Evolutionary conservation across 2,888 invertebrate species (phyloP), one percentile per base, ranked within the genome.

Genomic region (Microplitis manilae): DNA sequence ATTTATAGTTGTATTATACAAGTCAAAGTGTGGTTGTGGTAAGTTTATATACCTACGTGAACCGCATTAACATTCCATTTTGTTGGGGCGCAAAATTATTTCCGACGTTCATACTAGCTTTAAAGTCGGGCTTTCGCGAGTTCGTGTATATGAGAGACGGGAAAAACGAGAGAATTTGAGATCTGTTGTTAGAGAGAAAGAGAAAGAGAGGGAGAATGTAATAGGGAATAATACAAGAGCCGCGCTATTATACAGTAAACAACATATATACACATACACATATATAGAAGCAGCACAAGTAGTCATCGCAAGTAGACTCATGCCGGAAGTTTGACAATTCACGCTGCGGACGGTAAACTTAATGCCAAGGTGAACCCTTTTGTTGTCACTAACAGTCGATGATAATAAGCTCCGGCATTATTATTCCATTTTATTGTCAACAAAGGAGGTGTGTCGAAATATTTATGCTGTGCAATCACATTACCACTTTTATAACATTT

Each of bases 31-130:
- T 30, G 71, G 39, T 60, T 71, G 79, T 61, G 69, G 81, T 81
- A 77, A 76, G 81, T 79, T 80, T 81, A 81, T 41, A 81, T 80
- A 13, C 79, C 79, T 77, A 83, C 82, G 83, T 79, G 81, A 83
- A 82, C 79, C 81, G 82, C 85, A 85, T 86, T 85, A 85, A 86
- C 86, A 85, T 87, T 87, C 84, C 85, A 82, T 83, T 81, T 82
- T 79, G 79, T 77, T 79, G 79, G 79, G 76, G 81, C 79, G 80
- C 81, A 81, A 85, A 86, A 86, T 87, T 84, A 85, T 86, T 86
- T 86, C 86, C 84, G 81, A 77, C 81, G 68, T 83, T 80, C 77
- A 67, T 38, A 61, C 65, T 62, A 73, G 41, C 68, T 76, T 50
- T 15, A 8, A 30, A 65, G 61, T 69, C 8, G 15, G 41, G 9